phyloP scores from a whole-genome alignment of 2,888 invertebrate genomes.

The Sturmia bella region DNA sequence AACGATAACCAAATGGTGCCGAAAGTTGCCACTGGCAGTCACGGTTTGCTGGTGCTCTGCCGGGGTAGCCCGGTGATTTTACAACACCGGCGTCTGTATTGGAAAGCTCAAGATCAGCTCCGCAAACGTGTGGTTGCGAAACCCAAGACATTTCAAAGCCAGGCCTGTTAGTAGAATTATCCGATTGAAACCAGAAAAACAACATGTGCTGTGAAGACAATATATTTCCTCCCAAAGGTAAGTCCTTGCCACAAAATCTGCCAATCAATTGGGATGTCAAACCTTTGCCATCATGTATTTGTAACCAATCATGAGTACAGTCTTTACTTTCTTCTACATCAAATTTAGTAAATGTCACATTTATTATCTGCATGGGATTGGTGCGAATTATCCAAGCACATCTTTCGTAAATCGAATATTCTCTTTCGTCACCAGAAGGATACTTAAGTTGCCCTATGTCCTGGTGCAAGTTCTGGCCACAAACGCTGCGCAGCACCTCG shows the following conservation, averaged over 20 bases:
- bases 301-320: slow-evolving; percentile 87
- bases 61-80: slow-evolving; percentile 94
- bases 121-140: slow-evolving; percentile 87
- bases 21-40: slow-evolving; percentile 92
- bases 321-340: slow-evolving; percentile 84
- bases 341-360: slow-evolving; percentile 90
- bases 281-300: slow-evolving; percentile 93
- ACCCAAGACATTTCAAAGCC: slow-evolving; percentile 92
- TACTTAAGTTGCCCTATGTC: slow-evolving; percentile 85
- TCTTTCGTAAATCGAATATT: slow-evolving; percentile 85
- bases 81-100: slow-evolving; percentile 86
- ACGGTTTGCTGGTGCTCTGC: slow-evolving; percentile 89
- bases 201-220: slow-evolving; percentile 88
- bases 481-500: slow-evolving; percentile 83
- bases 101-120: slow-evolving; percentile 84
- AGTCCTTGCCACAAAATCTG: slow-evolving; percentile 88
- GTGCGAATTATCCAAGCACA: slow-evolving; percentile 92
- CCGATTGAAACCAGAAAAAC: slow-evolving; percentile 91
- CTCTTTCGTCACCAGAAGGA: slow-evolving; percentile 82
- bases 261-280: slow-evolving; percentile 88
- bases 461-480: slow-evolving; percentile 84
- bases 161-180: slow-evolving; percentile 83
- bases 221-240: slow-evolving; percentile 88
- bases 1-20: slow-evolving; percentile 87
- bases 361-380: slow-evolving; percentile 86